Evolutionary conservation across 2,113 vertebrate species (phyloP).

Genomic region (Taurulus bubalis): DNA sequence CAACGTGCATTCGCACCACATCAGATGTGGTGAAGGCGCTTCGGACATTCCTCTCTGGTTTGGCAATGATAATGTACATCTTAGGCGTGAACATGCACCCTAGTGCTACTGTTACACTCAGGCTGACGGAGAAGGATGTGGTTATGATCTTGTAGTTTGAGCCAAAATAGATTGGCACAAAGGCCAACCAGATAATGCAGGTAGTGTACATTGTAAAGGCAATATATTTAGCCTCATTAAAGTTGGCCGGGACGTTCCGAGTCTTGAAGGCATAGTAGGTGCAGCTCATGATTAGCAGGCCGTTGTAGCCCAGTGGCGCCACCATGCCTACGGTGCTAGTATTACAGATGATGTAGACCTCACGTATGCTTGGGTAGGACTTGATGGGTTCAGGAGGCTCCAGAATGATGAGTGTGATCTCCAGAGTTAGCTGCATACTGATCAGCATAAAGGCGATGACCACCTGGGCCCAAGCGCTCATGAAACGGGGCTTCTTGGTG

Average conservation of each 20-base stretch:
- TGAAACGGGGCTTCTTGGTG: conserved; percentile 96
- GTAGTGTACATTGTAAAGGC: conserved; percentile 99
- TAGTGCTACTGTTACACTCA: conserved; percentile 97
- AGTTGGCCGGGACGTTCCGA: conserved; percentile 97
- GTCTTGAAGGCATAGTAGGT: conserved; percentile 99
- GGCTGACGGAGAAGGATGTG: conserved; percentile 97
- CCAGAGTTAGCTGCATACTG: conserved; percentile 93
- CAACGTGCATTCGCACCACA: conserved; percentile 98
- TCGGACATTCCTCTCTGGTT: conserved; percentile 97
- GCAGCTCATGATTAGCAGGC: conserved; percentile 98
- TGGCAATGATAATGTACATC: conserved; percentile 99
- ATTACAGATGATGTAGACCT: conserved; percentile 98
- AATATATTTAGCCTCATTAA: conserved; percentile 99
- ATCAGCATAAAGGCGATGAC: conserved; percentile 95
- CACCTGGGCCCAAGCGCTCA: conserved; percentile 98
- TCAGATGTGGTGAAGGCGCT: conserved; percentile 99
- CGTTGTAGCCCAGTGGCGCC: conserved; percentile 97
- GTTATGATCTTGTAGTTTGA: conserved; percentile 99
- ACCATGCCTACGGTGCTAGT: conserved; percentile 96
- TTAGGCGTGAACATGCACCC: conserved; percentile 99
- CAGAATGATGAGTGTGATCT: conserved; percentile 93
- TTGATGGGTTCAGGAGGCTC: conserved; percentile 96
- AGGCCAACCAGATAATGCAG: conserved; percentile 99
- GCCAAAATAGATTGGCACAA: conserved; percentile 98
- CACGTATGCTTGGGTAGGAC: conserved; percentile 96